These are phyloP conservation scores for Rhorus exstirpatorius DNA, from an alignment of 2,888 invertebrate species.

Conservation along the genomic window DNA sequence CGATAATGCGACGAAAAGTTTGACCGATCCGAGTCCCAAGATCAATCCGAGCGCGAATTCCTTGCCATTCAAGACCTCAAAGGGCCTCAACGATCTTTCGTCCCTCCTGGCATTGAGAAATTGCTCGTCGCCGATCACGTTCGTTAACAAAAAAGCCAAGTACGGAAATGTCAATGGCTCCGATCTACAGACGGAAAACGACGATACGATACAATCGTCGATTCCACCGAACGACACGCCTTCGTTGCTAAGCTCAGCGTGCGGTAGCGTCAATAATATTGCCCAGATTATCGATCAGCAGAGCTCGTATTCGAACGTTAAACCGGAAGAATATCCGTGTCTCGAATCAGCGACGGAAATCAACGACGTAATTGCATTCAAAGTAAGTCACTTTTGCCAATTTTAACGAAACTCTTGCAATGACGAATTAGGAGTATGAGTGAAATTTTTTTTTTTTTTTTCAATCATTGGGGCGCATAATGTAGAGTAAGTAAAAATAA, in stretches of 20 bases:
- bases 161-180: not conserved
- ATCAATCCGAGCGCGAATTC: not conserved
- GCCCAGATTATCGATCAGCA: not conserved
- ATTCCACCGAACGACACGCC: not conserved
- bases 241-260: not conserved
- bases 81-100: constrained; percentile 24
- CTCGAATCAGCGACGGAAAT: constrained; percentile 59
- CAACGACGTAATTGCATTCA: constrained; percentile 76
- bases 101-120: constrained; percentile 49
- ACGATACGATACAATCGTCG: not conserved
- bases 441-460: too few relatives aligned
- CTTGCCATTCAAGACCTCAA: too few relatives aligned
- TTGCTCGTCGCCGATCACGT: constrained; percentile 40
- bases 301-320: constrained; percentile 52
- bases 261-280: not conserved
- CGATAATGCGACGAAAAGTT: not conserved
- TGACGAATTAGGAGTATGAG: too few relatives aligned
- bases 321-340: constrained; percentile 63
- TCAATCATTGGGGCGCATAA: too few relatives aligned
- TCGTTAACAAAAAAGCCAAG: constrained; percentile 44
- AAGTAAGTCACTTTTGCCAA: constrained; percentile 68
- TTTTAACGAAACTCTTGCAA: too few relatives aligned
- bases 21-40: too few relatives aligned
- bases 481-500: too few relatives aligned
- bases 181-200: not conserved